These are phyloP conservation scores for Nephrocerus scutellatus DNA, from an alignment of 2,888 invertebrate species.

Conservation along the genomic window DNA sequence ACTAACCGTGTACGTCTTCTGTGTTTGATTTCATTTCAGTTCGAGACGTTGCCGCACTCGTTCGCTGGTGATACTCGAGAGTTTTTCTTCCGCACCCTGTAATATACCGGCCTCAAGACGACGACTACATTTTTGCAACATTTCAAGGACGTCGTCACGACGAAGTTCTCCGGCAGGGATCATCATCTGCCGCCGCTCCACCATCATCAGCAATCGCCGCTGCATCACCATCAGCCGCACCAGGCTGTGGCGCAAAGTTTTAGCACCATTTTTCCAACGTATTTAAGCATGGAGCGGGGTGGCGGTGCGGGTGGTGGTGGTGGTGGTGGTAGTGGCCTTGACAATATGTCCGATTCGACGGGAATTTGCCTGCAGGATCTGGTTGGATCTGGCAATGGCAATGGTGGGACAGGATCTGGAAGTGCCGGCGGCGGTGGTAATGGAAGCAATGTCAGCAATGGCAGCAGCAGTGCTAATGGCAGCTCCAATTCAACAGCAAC, in stretches of 20 bases:
- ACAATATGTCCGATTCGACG: constrained; percentile 54
- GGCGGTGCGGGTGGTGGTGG: constrained; percentile 35
- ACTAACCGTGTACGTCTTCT: too few species aligned
- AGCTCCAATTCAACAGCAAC: constrained; percentile 34
- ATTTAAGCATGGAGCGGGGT: constrained; percentile 45
- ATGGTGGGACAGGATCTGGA: constrained; percentile 39
- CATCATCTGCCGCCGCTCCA: constrained; percentile 42
- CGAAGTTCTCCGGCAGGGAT: constrained; percentile 45
- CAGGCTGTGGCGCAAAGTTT: constrained; percentile 43
- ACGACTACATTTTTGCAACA: constrained; percentile 46
- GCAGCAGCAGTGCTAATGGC: constrained; percentile 41
- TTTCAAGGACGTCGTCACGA: constrained; percentile 47
- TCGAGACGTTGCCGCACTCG: too few species aligned
- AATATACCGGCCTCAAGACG: constrained; percentile 47
- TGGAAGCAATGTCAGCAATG: constrained; percentile 39
- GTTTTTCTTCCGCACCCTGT: constrained; percentile 24
- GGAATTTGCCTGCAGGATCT: constrained; percentile 64
- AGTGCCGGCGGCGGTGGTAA: constrained; percentile 40
- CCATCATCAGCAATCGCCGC: constrained; percentile 37
- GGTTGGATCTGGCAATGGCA: constrained; percentile 53
- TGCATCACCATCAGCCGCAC: constrained; percentile 43
- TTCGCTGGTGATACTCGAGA: not conserved
- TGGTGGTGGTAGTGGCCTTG: constrained; percentile 45
- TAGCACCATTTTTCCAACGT: constrained; percentile 46
- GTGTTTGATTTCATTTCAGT: too few species aligned